Percentiles rank a stretch among this genome's conserved stretches.
phyloP scores from a whole-genome alignment of 2,113 vertebrate species.

The Nerophis lumbriciformis region DNA sequence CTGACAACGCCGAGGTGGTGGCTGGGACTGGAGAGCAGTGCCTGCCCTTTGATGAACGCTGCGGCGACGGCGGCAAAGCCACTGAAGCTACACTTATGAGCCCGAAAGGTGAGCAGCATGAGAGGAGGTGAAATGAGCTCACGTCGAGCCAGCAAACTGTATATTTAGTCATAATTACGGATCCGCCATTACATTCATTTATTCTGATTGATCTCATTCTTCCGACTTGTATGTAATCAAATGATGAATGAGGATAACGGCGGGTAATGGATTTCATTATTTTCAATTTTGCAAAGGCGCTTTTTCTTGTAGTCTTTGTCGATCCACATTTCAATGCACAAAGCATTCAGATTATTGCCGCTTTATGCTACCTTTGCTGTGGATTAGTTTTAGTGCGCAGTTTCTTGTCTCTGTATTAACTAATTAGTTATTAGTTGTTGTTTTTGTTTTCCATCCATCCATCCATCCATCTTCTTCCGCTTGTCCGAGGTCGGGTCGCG shows the following conservation, averaged over 20 bases:
- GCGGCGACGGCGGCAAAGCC: conserved; percentile 94
- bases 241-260: conserved; percentile 4
- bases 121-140: neutral
- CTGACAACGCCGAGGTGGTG: conserved; percentile 89
- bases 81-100: conserved; percentile 96
- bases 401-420: neutral
- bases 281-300: conserved; percentile 2
- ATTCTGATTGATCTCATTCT: conserved; percentile 1
- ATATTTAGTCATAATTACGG: conserved; percentile 7
- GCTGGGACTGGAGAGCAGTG: conserved; percentile 97
- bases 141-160: neutral
- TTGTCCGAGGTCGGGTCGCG: too few species aligned
- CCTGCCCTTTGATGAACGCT: conserved; percentile 94
- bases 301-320: neutral
- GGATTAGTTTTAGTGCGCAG: neutral
- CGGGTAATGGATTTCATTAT: conserved; percentile 4
- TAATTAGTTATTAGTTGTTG: neutral
- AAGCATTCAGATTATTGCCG: conserved; percentile 1
- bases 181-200: neutral
- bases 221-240: conserved; percentile 5
- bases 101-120: conserved; percentile 83
- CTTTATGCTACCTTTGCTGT: neutral
- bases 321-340: conserved; percentile 4
- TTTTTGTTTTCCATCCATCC: too few species aligned
- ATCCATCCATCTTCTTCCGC: too few species aligned